These are phyloP conservation scores for Ailuropoda melanoleuca DNA, from an alignment of 2,113 vertebrate genomes.

Conservation along the genomic window DNA sequence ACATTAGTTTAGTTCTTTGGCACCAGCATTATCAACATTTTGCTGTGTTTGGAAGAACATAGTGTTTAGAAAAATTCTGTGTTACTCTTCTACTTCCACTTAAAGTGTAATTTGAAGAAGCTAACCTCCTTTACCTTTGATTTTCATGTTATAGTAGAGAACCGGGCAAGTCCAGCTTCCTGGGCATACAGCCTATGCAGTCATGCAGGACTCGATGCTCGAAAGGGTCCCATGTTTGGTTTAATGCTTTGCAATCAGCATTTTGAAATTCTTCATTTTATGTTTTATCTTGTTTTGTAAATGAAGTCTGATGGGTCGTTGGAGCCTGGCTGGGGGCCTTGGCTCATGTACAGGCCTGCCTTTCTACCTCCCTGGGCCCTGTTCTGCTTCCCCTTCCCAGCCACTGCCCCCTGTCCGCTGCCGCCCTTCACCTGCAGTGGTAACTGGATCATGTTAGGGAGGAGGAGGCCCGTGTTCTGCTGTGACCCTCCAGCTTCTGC, in stretches of 20 bases:
- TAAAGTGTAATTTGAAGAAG: neutral
- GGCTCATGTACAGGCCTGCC: neutral
- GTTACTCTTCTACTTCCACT: neutral
- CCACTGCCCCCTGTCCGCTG: neutral
- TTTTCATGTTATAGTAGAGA: neutral
- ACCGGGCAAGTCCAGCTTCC: neutral
- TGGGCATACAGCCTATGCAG: neutral
- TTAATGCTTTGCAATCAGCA: neutral
- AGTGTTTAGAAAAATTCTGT: constrained; percentile 13
- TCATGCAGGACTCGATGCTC: neutral
- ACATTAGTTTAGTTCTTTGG: neutral
- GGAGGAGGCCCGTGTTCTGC: neutral
- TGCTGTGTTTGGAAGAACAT: neutral
- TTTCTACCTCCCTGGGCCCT: neutral
- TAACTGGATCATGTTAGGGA: neutral
- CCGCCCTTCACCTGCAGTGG: neutral
- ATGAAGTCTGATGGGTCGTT: neutral
- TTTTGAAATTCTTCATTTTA: constrained; percentile 5
- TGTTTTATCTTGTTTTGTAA: constrained; percentile 9
- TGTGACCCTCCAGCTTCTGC: neutral
- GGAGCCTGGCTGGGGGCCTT: neutral
- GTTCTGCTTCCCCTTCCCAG: neutral
- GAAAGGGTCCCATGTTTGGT: neutral
- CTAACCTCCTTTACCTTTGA: neutral
- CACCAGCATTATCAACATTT: neutral